Base-by-base conservation (phyloP, 2,888 invertebrate species). In the Masnerella sp. region DNA sequence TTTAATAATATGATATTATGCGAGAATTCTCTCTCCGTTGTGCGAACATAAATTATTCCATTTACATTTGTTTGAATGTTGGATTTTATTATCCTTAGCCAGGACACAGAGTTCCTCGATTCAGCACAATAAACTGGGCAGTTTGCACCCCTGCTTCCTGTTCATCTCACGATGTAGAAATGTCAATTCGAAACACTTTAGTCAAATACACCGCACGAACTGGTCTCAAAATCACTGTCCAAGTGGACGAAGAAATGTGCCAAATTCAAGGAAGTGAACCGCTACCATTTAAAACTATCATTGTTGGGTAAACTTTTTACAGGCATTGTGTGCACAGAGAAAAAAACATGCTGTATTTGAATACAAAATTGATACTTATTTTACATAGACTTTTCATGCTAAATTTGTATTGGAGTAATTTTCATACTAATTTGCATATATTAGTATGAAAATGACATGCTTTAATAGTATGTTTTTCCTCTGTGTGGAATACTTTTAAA, bases 41-140 rank as follows among this genome's bases (percentile, higher is more conserved):
- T 15, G 43, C 25, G 7, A 25, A 25, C 7, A 7, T 5, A 25
- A 25, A 25, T 25, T 4, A 5, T 25, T 25, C 7, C 5, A 25
- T 25, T 25, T 25, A 25, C 7, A 25, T 5, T 25, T 25, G 4
- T 7, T 7, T 25, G n/a, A 22, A 22, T 22, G 7, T 5, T 22
- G 7, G 22, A 22, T 42, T 28, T 32, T 32, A 45, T 18, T 87
- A 88, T 25, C 25, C n/a, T 51, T 65, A 93, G 93, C 92, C 93
- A 40, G 93, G 93, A 4, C 93, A 93, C 83, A 88, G 93, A 71
- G 91, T 93, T 5, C 93, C 93, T 0, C 88, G 92, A 73, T 93
- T 90, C 79, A 91, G 91, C 2, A 89, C 91, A 11, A 89, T 93
- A 47, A 91, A 92, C 77, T 93, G 93, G 93, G 93, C 90, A 1